Base-by-base conservation (phyloP, 2,113 vertebrate species). In the Chionodraco myersi region DNA sequence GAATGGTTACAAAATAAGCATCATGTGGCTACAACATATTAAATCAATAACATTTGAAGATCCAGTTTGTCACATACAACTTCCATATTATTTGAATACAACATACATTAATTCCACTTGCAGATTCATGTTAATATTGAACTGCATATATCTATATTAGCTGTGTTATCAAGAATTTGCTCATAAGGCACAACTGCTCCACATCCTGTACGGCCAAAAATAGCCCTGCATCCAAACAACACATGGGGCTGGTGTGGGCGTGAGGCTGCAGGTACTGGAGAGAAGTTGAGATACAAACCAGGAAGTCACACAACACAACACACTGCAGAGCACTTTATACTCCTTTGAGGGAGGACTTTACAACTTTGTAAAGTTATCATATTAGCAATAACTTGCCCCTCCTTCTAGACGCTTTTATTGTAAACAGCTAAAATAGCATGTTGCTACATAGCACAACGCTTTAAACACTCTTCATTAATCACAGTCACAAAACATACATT, bases 201-300 rank as follows among this genome's bases (percentile, higher is more conserved):
- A 67, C 52, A 66, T 64, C 53, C 57, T 77, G 74, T 56, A 48
- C 65, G 58, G 53, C 41, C 72, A 72, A 81, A 88, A 88, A 91
- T 82, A 88, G 26, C 86, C n/a, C 41, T 72, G 75, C 82, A 75
- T 88, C 77, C 70, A 61, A 88, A 75, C 83, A 75, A 56, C 75
- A 72, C 81, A 67, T 61, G 36, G 68, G 48, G 54, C 74, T 69
- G 64, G 67, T 72, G 83, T 82, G 75, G 80, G 77, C 9, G 67
- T 80, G 66, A 41, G 62, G 78, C 54, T 78, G 59, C 82, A 85
- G 77, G 80, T 89, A 65, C 75, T 41, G 18, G 63, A 52, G 78
- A 84, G 77, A 47, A 72, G 80, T 80, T 74, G 75, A 85, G 53
- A 70, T 56, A 63, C 41, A 83, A 82, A 78, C 72, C 66, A 70